Percentiles rank a stretch among this genome's conserved stretches.
Evolutionary conservation across 2,113 vertebrate species (phyloP).

Genomic region (Pelusios castaneus): DNA sequence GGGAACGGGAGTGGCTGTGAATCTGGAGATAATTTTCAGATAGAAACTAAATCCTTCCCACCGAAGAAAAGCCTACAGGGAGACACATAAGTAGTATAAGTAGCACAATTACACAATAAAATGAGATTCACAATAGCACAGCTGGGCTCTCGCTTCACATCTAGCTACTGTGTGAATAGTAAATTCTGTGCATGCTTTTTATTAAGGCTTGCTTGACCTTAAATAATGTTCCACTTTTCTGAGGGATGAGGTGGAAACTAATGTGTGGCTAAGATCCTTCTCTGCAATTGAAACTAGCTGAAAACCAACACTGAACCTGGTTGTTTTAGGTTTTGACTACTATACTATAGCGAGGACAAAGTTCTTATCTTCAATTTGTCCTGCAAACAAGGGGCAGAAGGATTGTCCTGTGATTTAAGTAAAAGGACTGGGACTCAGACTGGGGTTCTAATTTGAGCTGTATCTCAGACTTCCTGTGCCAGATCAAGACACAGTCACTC

Average conservation of each 20-base stretch:
- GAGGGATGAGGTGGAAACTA: not conserved
- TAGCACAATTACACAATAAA: too few species aligned
- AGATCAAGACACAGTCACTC: not conserved
- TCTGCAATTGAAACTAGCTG: not conserved
- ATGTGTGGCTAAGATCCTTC: not conserved
- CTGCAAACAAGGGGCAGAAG: not conserved
- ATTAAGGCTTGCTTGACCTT: not conserved
- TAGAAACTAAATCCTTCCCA: not conserved
- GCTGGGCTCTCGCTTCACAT: too few species aligned
- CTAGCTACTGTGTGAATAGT: not conserved
- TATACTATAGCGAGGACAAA: not conserved
- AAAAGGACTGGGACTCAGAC: not conserved
- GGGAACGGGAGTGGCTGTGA: not conserved
- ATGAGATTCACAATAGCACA: too few species aligned
- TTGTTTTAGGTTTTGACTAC: not conserved
- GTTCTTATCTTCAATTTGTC: not conserved
- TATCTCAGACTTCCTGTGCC: not conserved
- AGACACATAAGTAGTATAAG: not conserved
- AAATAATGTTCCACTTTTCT: not conserved
- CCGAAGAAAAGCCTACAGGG: not conserved
- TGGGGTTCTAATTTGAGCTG: not conserved
- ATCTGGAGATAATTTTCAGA: not conserved
- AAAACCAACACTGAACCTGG: not conserved
- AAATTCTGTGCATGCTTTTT: not conserved
- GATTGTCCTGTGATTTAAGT: not conserved